Percentiles rank a stretch among this genome's conserved stretches.
phyloP scores from a whole-genome alignment of 1,140 invertebrate species.

The Zaprionus capensis region DNA sequence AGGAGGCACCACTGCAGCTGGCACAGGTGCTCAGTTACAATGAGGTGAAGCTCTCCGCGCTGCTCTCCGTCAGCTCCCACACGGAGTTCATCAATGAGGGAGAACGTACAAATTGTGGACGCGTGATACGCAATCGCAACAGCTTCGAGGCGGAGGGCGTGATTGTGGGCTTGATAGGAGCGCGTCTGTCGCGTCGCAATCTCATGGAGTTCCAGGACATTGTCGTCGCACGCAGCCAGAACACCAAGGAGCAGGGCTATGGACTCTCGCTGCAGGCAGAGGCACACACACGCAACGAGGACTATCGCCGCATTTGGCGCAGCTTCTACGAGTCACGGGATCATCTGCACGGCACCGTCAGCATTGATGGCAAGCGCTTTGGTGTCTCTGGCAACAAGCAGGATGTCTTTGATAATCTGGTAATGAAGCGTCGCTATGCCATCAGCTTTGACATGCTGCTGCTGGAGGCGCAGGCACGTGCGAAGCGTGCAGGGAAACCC shows the following conservation, averaged over 20 bases:
- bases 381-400: constrained; percentile 52
- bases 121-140: constrained; percentile 59
- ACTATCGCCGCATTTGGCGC: constrained; percentile 68
- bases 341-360: constrained; percentile 45
- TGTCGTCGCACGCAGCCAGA: constrained; percentile 85
- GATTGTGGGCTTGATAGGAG: constrained; percentile 84
- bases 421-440: constrained; percentile 79
- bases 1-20: constrained; percentile 83
- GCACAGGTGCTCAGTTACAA: constrained; percentile 85
- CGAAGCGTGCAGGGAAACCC: constrained; percentile 22
- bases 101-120: constrained; percentile 86
- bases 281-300: constrained; percentile 27
- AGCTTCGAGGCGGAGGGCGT: constrained; percentile 68
- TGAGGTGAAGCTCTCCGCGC: constrained; percentile 85
- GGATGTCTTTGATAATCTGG: constrained; percentile 74
- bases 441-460: constrained; percentile 74
- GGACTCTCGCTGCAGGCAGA: constrained; percentile 31
- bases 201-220: constrained; percentile 87
- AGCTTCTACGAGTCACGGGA: constrained; percentile 64
- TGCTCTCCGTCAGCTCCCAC: constrained; percentile 87
- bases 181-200: constrained; percentile 84
- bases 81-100: constrained; percentile 88
- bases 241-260: constrained; percentile 85
- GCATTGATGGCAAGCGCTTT: constrained; percentile 58
- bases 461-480: constrained; percentile 65